Evolutionary conservation across 2,113 vertebrate genomes (phyloP), one percentile per base, ranked within the genome.

Genomic region (Halichoeres trimaculatus): DNA sequence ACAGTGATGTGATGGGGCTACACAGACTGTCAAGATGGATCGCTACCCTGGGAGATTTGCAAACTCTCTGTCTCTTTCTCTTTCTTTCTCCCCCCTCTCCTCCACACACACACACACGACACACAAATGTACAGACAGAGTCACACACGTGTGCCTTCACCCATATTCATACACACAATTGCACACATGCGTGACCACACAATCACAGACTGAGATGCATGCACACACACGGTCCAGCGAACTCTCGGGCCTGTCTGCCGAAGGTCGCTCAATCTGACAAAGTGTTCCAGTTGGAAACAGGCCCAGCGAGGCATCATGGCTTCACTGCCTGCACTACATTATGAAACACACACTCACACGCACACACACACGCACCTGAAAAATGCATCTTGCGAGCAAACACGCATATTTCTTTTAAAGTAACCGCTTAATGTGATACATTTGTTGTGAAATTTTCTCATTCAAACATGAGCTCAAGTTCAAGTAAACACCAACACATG

Each of bases 241-340:
- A 90, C 78, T 87, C 75, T 81, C 59, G 65, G 81, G 85, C 87
- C 85, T 88, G 91, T 90, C 92, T 93, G 79, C 78, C 69, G 74
- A 85, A 92, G 86, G 85, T 88, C 83, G 66, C 86, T 91, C 85
- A 89, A 78, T 91, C 87, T 91, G 89, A 92, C 88, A 91, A 84
- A 81, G 81, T 84, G 86, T 86, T 90, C 81, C 84, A 87, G 83
- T 72, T 86, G 88, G 79, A 88, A 89, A 85, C 73, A 80, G 73
- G 83, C 86, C 77, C 80, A 87, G 61, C 63, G 77, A 88, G 81
- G 84, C 86, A 58, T 83, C 70, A 66, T 70, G 73, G 72, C 78
- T 76, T 70, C 56, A 69, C 81, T 63, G 70, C 62, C 67, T 83
- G 62, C 66, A 45, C 56, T 57, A 40, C 34, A 76, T 64, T 78